phyloP scores from a whole-genome alignment of 1,140 invertebrate species.

The Penaeus chinensis region DNA sequence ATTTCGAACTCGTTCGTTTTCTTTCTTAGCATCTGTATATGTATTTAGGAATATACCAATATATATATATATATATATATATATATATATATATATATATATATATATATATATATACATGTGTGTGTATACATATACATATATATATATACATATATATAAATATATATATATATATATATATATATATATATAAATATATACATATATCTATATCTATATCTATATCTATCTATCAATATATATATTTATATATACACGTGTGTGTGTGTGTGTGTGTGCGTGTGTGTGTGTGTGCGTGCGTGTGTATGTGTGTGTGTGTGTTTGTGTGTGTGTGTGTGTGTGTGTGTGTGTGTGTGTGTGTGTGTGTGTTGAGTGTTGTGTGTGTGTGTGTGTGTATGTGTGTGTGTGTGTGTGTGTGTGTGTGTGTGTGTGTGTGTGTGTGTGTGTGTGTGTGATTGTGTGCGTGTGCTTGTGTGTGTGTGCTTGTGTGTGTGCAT shows the following conservation, averaged over 20 bases:
- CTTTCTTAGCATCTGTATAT: not conserved
- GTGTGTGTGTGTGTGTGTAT: conserved; percentile 2
- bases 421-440: not conserved
- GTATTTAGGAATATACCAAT: too few relatives aligned
- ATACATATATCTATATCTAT: not conserved
- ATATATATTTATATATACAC: not conserved
- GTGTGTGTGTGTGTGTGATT: not conserved
- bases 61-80: too few relatives aligned
- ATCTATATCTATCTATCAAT: not conserved
- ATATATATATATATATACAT: conserved; percentile 6
- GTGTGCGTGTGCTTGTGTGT: not conserved
- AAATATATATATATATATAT: conserved; percentile 4
- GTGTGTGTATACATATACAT: not conserved
- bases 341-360: not conserved
- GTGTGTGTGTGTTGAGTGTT: not conserved
- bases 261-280: too few relatives aligned
- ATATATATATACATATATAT: not conserved
- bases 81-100: not conserved
- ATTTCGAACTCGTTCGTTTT: not conserved
- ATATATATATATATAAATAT: conserved; percentile 1
- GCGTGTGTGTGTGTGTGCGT: not conserved
- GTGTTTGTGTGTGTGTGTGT: not conserved
- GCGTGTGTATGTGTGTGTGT: not conserved
- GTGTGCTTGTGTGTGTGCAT: not conserved
- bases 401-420: not conserved